A percentile compares a stretch with the other conserved stretches of the same genome.
Evolutionary conservation across 1,140 invertebrate genomes (phyloP).

Genomic region (Mizuhopecten yessoensis): DNA sequence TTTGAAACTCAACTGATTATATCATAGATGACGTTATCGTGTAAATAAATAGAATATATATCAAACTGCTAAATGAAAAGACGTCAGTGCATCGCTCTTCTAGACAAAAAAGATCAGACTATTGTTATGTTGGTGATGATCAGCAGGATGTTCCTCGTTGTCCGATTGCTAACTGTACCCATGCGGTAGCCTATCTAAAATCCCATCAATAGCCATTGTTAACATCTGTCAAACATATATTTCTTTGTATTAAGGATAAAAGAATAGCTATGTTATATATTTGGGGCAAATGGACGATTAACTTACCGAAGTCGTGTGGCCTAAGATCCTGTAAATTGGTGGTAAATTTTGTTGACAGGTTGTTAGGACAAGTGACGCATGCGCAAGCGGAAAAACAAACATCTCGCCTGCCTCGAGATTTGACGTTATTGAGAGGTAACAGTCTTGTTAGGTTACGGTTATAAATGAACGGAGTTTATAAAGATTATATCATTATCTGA

Average conservation of each 20-base stretch:
- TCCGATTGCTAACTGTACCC: too few relatives aligned
- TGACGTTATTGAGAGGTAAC: not conserved
- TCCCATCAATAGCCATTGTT: not conserved
- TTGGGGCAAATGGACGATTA: too few relatives aligned
- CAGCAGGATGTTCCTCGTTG: too few relatives aligned
- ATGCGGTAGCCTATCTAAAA: too few relatives aligned
- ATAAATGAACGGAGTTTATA: not conserved
- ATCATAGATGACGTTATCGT: too few relatives aligned
- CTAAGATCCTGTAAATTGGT: not conserved
- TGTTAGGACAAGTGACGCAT: constrained; percentile 37
- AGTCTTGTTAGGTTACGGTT: not conserved
- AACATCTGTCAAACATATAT: not conserved
- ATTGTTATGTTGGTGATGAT: not conserved
- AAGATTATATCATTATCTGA: too few relatives aligned
- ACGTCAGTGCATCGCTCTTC: too few relatives aligned
- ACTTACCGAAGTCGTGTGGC: constrained; percentile 24
- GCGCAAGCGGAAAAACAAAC: constrained; percentile 21
- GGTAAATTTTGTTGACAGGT: constrained; percentile 23
- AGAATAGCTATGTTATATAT: too few relatives aligned
- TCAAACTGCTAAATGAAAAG: too few relatives aligned
- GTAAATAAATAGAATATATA: too few relatives aligned
- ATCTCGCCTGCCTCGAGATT: not conserved
- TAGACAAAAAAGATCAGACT: not conserved
- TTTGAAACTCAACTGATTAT: too few relatives aligned
- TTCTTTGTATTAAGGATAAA: too few relatives aligned